Evolutionary conservation across 2,113 vertebrate species (phyloP).

Genomic region (Nannospalax galili): DNA sequence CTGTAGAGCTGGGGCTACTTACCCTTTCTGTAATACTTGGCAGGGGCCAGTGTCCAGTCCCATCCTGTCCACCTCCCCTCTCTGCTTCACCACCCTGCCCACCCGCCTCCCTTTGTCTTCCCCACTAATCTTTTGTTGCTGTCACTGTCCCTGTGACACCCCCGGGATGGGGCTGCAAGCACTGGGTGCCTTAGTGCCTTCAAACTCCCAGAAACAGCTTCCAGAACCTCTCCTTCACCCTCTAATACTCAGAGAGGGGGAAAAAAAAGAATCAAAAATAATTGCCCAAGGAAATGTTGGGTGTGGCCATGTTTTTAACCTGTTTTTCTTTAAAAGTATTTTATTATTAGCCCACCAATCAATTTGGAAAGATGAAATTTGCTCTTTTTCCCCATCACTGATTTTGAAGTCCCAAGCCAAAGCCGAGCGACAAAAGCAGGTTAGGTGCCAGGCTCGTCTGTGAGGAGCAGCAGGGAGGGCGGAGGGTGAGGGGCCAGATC

Average conservation of each 20-base stretch:
- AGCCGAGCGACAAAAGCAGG: conserved; percentile 85
- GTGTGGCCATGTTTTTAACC: conserved; percentile 47
- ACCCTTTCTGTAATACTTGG: neutral
- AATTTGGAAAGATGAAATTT: conserved; percentile 81
- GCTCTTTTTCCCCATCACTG: conserved; percentile 83
- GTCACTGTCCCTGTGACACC: conserved; percentile 9
- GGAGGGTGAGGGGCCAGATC: conserved; percentile 87
- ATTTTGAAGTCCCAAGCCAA: conserved; percentile 85
- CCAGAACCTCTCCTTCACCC: conserved; percentile 51
- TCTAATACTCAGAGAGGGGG: neutral
- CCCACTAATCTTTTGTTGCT: neutral
- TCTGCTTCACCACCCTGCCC: neutral
- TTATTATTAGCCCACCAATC: conserved; percentile 65
- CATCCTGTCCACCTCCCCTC: neutral
- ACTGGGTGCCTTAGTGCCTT: neutral
- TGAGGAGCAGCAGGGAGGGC: conserved; percentile 88
- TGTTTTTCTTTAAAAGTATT: conserved; percentile 52
- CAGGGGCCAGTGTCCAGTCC: neutral
- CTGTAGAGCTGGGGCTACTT: neutral
- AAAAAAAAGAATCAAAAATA: conserved; percentile 43
- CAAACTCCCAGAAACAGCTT: conserved; percentile 22
- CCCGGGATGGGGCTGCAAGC: neutral
- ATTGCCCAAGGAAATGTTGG: conserved; percentile 63
- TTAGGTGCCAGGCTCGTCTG: conserved; percentile 79
- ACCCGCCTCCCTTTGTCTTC: neutral